These are phyloP conservation scores for Rutilus rutilus DNA, from an alignment of 2,113 vertebrate species.

Conservation along the genomic window DNA sequence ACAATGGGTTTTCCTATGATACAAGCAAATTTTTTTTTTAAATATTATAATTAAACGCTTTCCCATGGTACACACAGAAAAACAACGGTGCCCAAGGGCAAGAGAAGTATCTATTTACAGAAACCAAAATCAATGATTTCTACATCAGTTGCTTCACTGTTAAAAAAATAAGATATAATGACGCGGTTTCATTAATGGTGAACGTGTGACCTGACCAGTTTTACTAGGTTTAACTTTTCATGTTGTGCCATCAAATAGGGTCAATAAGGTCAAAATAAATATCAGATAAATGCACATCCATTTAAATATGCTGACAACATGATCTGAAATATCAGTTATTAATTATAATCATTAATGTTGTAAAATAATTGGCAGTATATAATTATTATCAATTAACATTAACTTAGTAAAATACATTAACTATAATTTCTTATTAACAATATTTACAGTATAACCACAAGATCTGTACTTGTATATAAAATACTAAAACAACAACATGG, in stretches of 20 bases:
- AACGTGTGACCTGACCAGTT: no score
- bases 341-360: no score
- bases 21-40: no score
- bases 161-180: not conserved
- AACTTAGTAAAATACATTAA: no score
- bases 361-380: not conserved
- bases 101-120: not conserved
- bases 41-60: not conserved
- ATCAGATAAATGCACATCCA: not conserved
- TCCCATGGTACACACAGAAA: not conserved
- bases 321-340: no score
- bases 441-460: not conserved
- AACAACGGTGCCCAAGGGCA: not conserved
- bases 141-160: not conserved
- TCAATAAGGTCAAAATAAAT: not conserved
- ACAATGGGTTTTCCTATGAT: not conserved
- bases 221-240: no score
- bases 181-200: no score
- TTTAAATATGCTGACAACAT: no score
- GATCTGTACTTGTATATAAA: not conserved
- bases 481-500: not conserved
- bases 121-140: not conserved
- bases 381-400: not conserved
- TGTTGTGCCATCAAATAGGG: not conserved
- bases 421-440: not conserved